Conservation (phyloP, 2,113 vertebrate species). For the Hydrochoerus hydrochaeris region DNA sequence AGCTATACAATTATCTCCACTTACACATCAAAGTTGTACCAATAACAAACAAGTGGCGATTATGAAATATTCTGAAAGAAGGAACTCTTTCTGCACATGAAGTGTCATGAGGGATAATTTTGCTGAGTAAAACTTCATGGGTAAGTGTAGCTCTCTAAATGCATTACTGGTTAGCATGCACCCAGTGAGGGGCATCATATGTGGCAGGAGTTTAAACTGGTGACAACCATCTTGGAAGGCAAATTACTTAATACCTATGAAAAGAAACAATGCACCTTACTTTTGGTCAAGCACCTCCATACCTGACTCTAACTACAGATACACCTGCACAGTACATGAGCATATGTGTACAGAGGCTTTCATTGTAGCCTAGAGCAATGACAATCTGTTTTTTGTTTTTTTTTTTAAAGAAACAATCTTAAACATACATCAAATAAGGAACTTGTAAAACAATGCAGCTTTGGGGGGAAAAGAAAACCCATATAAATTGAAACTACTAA, state of each 20-base stretch:
- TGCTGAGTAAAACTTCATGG: background rate
- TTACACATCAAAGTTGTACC: slow-evolving; percentile 14
- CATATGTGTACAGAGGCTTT: background rate
- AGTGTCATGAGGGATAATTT: slow-evolving; percentile 11
- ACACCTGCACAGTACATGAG: background rate
- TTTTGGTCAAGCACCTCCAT: slow-evolving; percentile 23
- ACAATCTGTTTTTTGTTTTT: background rate
- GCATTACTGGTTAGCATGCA: background rate
- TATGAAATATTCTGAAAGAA: background rate
- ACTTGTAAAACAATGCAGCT: background rate
- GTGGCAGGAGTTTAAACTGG: background rate
- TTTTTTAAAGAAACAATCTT: background rate
- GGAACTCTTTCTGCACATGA: background rate
- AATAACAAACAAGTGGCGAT: slow-evolving; percentile 38
- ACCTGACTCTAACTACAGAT: background rate
- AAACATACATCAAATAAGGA: background rate
- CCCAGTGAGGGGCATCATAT: background rate
- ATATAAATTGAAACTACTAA: background rate
- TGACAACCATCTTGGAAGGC: slow-evolving; percentile 37
- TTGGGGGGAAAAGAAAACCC: background rate
- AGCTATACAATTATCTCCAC: slow-evolving; percentile 34
- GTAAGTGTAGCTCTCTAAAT: background rate
- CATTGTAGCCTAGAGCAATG: background rate
- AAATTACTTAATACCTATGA: slow-evolving; percentile 16
- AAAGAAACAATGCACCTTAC: slow-evolving; percentile 33